Evolutionary conservation across 2,888 invertebrate species (phyloP), one percentile per base, ranked within the genome.

Genomic region (Achlya flavicornis): DNA sequence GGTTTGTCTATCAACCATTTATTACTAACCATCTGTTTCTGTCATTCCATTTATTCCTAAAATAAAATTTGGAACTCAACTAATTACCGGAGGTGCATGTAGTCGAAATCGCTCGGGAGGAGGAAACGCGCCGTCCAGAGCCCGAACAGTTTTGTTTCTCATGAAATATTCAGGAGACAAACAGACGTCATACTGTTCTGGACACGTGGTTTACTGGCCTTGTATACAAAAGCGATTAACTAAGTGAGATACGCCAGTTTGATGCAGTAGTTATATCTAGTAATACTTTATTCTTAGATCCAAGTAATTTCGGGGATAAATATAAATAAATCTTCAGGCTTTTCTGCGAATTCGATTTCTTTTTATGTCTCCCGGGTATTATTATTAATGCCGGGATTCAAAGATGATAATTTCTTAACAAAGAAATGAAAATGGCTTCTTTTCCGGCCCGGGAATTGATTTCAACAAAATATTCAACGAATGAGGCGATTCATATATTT

Each of bases 161-260:
- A 81, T 81, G 78, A 74, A 78, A 78, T 77, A 81, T 81, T 74
- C 78, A 81, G 63, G 62, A 67, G 66, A 68, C 71, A 78, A 73
- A 79, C 75, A 73, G 68, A 69, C 66, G 71, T 68, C 74, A 72
- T 69, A 59, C 61, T 35, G 64, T 62, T 10, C 19, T 61, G 58
- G 57, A 38, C 58, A 32, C 33, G 58, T 58, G 57, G 57, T 19
- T 53, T 19, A 53, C 10, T 53, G 53, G 19, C 4, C 16, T 19
- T 2, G 19, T 19, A 48, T 8, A 48, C 57, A 57, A 62, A 26
- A 62, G 8, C 62, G 62, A 62, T 62, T 62, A 62, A 38, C 53
- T 38, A 57, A 32, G 53, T 53, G 3, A 53, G 53, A 53, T 16
- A n/a, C 8, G 10, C 10, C 10, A 53, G 16, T 19, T 19, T 10